Evolutionary conservation across 2,797 vertebrate species (phyloP).

Genomic region (Tympanoctomys barrerae): DNA sequence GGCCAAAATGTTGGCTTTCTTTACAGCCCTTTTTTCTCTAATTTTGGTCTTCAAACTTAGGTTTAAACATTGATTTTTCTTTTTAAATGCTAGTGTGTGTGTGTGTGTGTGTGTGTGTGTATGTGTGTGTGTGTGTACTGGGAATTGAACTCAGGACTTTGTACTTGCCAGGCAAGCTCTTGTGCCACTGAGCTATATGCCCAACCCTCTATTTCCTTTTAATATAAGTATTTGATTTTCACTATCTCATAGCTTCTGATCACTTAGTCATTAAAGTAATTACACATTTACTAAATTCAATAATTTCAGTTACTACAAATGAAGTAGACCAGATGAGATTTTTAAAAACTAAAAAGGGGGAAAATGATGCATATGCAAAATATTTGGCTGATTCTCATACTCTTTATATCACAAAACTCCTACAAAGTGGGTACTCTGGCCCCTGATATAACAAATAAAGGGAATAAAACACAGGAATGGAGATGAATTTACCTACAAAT

Average conservation of each 20-base stretch:
- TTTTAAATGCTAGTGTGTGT: too few relatives aligned
- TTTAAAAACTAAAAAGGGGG: not conserved
- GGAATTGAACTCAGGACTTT: too few relatives aligned
- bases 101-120: too few relatives aligned
- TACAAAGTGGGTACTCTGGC: not conserved
- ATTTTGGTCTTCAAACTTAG: too few relatives aligned
- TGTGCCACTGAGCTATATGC: too few relatives aligned
- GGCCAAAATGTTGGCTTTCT: too few relatives aligned
- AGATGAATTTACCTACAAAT: not conserved
- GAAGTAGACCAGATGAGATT: not conserved
- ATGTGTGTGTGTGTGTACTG: too few relatives aligned
- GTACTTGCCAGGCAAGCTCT: too few relatives aligned
- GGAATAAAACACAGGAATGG: not conserved
- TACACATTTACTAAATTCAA: not conserved
- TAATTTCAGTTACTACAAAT: constrained; percentile 4
- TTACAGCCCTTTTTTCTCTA: too few relatives aligned
- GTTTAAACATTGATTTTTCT: too few relatives aligned
- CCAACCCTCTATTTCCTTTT: not conserved
- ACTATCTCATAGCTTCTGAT: not conserved
- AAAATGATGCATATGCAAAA: not conserved
- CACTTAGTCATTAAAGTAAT: not conserved
- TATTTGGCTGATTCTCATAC: not conserved
- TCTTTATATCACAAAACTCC: not conserved
- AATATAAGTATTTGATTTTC: constrained; percentile 5
- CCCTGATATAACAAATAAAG: not conserved